phyloP scores from a whole-genome alignment of 2,888 invertebrate species.

The Ypsolopha scabrella region DNA sequence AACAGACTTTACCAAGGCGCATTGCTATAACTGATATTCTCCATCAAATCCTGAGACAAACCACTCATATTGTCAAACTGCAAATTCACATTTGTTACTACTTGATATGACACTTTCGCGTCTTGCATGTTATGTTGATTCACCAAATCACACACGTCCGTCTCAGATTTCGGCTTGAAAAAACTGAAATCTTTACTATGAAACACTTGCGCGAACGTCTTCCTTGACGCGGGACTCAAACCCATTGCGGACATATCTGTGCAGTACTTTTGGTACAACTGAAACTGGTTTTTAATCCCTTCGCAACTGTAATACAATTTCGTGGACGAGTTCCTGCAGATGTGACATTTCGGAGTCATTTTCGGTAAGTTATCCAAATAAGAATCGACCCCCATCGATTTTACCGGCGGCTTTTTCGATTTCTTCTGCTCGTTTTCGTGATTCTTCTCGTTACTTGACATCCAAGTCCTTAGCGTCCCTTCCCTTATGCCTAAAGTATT shows the following conservation, averaged over 20 bases:
- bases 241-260: slow-evolving; percentile 24
- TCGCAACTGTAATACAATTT: slow-evolving; percentile 26
- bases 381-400: slow-evolving; percentile 27
- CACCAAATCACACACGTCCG: slow-evolving; percentile 32
- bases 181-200: slow-evolving; percentile 30
- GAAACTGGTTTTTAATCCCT: slow-evolving; percentile 33
- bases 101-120: slow-evolving; percentile 13
- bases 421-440: slow-evolving; percentile 17
- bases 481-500: slow-evolving; percentile 46
- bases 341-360: slow-evolving; percentile 27
- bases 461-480: slow-evolving; percentile 40
- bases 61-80: slow-evolving; percentile 3
- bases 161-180: slow-evolving; percentile 38
- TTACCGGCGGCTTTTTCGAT: slow-evolving; percentile 26
- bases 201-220: slow-evolving; percentile 39
- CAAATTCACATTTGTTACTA: neutral
- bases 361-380: slow-evolving; percentile 39
- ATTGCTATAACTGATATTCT: slow-evolving; percentile 9
- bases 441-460: slow-evolving; percentile 11
- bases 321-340: slow-evolving; percentile 18
- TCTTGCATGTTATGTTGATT: slow-evolving; percentile 29
- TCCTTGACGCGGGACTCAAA: slow-evolving; percentile 32
- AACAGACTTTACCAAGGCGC: slow-evolving; percentile 15
- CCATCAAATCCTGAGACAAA: neutral
- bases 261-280: slow-evolving; percentile 33